Evolutionary conservation across 2,888 invertebrate species (phyloP).

Genomic region (Trichogramma dendrolimi): DNA sequence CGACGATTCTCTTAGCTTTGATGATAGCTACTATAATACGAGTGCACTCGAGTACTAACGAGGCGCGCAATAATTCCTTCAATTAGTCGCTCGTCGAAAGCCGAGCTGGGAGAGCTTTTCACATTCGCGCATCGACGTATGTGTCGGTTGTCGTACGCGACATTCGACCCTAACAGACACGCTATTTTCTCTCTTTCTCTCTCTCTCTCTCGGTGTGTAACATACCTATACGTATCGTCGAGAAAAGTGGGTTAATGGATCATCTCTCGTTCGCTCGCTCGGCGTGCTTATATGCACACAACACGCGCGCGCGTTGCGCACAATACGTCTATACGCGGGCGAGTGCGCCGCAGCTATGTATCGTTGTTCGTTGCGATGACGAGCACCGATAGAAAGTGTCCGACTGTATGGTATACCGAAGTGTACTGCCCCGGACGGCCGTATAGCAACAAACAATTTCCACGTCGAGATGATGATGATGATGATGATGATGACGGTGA

Average conservation of each 20-base stretch:
- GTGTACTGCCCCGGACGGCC: no score
- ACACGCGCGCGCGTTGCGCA: neutral
- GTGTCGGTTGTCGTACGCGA: constrained; percentile 4
- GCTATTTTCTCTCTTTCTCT: neutral
- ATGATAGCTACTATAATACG: no score
- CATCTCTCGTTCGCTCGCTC: constrained; percentile 22
- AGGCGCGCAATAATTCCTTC: no score
- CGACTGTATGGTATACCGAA: neutral
- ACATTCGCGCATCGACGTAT: no score
- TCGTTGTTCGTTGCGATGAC: neutral
- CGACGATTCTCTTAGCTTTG: no score
- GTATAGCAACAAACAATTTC: no score
- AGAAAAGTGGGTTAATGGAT: constrained; percentile 40
- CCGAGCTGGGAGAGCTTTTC: no score
- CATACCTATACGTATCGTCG: constrained; percentile 30
- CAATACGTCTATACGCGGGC: neutral
- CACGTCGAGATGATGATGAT: no score
- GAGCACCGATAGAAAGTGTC: constrained; percentile 20
- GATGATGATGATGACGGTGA: no score
- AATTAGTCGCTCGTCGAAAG: no score
- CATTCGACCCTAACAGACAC: constrained; percentile 26
- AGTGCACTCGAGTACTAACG: no score
- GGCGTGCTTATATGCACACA: constrained; percentile 22
- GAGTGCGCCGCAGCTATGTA: neutral
- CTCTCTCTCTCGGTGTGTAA: constrained; percentile 2